These are phyloP conservation scores for Machaerirhynchus nigripectus DNA, from an alignment of 2,113 vertebrate species.

Conservation along the genomic window DNA sequence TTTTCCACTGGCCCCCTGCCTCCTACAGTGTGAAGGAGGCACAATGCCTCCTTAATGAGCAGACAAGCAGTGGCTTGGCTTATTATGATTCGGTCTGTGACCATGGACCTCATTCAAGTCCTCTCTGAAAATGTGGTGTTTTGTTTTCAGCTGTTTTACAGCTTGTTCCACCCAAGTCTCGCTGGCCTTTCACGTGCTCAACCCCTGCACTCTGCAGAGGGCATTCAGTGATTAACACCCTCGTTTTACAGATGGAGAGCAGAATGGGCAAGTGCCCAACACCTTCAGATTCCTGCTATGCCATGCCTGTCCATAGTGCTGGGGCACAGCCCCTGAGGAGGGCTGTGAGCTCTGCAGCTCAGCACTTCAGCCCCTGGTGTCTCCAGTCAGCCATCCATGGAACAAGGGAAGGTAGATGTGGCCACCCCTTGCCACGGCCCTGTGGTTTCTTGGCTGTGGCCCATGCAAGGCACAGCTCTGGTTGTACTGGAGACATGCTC, in stretches of 20 bases:
- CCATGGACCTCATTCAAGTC: neutral
- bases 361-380: neutral
- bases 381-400: neutral
- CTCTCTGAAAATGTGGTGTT: neutral
- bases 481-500: neutral
- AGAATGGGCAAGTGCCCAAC: fast-evolving
- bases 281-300: neutral
- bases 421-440: neutral
- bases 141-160: neutral
- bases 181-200: neutral
- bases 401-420: neutral
- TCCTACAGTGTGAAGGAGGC: neutral
- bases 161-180: neutral
- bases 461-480: neutral
- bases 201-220: neutral
- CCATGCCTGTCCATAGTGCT: fast-evolving
- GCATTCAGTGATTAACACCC: neutral
- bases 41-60: slow-evolving; percentile 6
- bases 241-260: neutral
- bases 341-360: neutral
- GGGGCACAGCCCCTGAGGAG: neutral
- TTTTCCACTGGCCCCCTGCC: slow-evolving; percentile 6
- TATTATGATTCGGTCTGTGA: neutral
- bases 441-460: neutral
- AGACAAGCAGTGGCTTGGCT: neutral